A percentile compares a stretch with the other conserved stretches of the same genome.
phyloP scores from a whole-genome alignment of 2,113 vertebrate species.

The Hiodon alosoides region DNA sequence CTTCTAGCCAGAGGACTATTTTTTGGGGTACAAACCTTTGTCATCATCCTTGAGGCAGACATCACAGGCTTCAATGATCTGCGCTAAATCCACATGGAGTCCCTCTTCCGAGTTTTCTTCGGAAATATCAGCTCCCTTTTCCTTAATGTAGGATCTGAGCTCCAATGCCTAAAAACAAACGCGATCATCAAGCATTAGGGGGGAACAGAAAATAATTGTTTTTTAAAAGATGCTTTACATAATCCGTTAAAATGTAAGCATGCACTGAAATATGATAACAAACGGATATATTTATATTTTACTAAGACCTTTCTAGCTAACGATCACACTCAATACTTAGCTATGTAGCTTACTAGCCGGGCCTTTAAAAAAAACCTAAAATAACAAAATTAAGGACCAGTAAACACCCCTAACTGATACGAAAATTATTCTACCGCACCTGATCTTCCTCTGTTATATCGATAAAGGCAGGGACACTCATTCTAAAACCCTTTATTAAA shows the following conservation, averaged over 20 bases:
- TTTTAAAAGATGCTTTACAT: too few species aligned
- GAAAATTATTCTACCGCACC: constrained; percentile 53
- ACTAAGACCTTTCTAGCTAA: too few species aligned
- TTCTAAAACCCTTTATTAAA: constrained; percentile 46
- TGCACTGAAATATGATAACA: too few species aligned
- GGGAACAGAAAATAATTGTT: neutral
- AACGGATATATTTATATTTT: too few species aligned
- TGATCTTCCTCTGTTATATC: constrained; percentile 97
- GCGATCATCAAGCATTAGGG: too few species aligned
- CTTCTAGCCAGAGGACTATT: neutral
- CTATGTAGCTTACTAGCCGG: too few species aligned
- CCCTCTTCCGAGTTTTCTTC: constrained; percentile 93
- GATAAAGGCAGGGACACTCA: constrained; percentile 97
- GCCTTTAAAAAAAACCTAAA: too few species aligned
- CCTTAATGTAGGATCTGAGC: constrained; percentile 87
- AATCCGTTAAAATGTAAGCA: too few species aligned
- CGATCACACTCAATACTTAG: too few species aligned
- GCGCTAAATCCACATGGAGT: constrained; percentile 89
- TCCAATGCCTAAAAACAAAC: constrained; percentile 74
- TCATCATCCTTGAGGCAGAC: constrained; percentile 95
- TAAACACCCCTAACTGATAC: too few species aligned
- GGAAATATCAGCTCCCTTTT: constrained; percentile 94
- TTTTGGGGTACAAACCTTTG: constrained; percentile 74
- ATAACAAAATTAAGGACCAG: too few species aligned
- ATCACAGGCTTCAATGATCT: constrained; percentile 95